phyloP scores from a whole-genome alignment of 2,888 invertebrate genomes.

The Melanostoma mellinum region DNA sequence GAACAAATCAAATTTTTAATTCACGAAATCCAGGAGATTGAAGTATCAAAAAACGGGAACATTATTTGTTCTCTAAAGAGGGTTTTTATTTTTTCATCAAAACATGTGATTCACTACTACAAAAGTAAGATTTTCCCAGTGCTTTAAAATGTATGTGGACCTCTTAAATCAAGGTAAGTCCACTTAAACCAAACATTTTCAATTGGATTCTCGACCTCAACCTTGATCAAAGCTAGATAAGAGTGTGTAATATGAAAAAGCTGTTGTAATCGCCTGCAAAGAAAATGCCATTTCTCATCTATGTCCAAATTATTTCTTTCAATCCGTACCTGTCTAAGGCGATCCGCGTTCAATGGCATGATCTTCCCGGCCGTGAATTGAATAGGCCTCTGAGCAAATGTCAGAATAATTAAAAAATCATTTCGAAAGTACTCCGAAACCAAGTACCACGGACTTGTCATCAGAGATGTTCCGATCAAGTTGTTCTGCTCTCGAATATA shows the following conservation, averaged over 20 bases:
- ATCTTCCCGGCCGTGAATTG: constrained; percentile 71
- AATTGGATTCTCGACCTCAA: neutral
- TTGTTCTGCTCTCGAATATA: constrained; percentile 44
- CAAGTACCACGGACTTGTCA: constrained; percentile 69
- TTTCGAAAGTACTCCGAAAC: constrained; percentile 61
- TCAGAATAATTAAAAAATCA: constrained; percentile 61
- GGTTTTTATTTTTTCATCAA: too few relatives aligned
- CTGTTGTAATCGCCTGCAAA: constrained; percentile 18
- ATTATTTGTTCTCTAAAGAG: too few relatives aligned
- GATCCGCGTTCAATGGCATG: constrained; percentile 58
- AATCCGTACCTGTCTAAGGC: constrained; percentile 45
- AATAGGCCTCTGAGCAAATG: constrained; percentile 49
- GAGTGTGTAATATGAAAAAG: constrained; percentile 53
- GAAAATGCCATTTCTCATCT: neutral
- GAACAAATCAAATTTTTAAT: too few relatives aligned
- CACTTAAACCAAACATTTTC: neutral
- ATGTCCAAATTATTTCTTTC: neutral
- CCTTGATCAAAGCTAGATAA: constrained; percentile 42
- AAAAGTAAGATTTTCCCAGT: too few relatives aligned
- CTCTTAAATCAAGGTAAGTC: neutral
- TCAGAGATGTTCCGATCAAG: constrained; percentile 55
- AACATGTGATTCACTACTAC: too few relatives aligned
- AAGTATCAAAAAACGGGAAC: too few relatives aligned
- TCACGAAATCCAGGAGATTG: too few relatives aligned
- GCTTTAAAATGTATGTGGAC: neutral